phyloP scores from a whole-genome alignment of 2,113 vertebrate species.

The Pedetes capensis region DNA sequence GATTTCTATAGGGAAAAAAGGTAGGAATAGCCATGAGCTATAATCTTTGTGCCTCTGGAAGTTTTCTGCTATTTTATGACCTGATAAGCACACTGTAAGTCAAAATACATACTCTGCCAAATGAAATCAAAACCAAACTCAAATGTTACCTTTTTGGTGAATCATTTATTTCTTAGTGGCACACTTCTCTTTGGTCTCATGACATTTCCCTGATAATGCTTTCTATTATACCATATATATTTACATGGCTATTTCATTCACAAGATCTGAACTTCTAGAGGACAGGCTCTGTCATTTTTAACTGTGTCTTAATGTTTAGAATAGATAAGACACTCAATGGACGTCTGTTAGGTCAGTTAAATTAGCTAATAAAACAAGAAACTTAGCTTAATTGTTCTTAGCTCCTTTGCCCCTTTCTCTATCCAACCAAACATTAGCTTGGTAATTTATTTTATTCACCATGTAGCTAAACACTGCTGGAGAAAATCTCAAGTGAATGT shows the following conservation, averaged over 20 bases:
- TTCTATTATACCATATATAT: not conserved
- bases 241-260: not conserved
- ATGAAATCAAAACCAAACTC: not conserved
- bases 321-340: not conserved
- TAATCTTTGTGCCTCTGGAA: not conserved
- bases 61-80: not conserved
- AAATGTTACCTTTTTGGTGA: not conserved
- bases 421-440: not conserved
- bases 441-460: not conserved
- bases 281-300: not conserved
- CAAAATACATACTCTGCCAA: not conserved
- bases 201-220: not conserved
- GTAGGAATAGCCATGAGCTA: not conserved
- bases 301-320: not conserved
- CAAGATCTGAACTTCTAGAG: not conserved
- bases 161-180: not conserved
- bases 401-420: not conserved
- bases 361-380: slow-evolving; percentile 13
- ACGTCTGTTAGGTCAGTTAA: not conserved
- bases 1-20: slow-evolving; percentile 1
- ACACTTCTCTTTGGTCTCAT: not conserved
- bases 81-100: not conserved
- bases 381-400: not conserved
- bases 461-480: not conserved
- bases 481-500: not conserved